Percentiles rank a stretch among this genome's conserved stretches.
These are phyloP conservation scores for Campylorhamphus procurvoides DNA, from an alignment of 2,113 vertebrate genomes.

Conservation along the genomic window DNA sequence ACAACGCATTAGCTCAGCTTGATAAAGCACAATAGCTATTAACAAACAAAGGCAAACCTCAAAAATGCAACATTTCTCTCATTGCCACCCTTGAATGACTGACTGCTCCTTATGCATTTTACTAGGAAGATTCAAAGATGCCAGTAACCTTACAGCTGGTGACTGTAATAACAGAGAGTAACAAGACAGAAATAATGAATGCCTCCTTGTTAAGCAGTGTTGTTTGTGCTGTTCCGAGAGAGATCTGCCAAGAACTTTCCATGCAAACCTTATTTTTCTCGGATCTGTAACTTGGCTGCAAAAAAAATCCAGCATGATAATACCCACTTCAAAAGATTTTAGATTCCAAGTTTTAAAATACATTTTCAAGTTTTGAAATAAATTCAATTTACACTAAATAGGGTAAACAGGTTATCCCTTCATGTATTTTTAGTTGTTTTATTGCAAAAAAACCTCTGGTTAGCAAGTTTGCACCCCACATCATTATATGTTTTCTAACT, in stretches of 20 bases:
- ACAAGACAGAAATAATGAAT: conserved; percentile 40
- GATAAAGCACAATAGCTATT: not conserved
- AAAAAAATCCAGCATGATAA: not conserved
- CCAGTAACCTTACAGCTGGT: not conserved
- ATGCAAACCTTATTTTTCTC: conserved; percentile 45
- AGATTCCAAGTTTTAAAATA: not conserved
- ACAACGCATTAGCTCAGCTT: not conserved
- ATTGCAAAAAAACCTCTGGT: not conserved
- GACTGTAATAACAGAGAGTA: not conserved
- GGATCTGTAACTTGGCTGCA: conserved; percentile 21
- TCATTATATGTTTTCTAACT: not conserved
- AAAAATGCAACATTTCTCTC: not conserved
- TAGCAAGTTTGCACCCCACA: not conserved
- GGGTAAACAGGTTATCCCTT: not conserved
- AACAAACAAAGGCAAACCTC: not conserved
- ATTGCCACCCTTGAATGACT: not conserved
- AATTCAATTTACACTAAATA: not conserved
- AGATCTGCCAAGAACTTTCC: conserved; percentile 47
- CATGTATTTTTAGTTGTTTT: not conserved
- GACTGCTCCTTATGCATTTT: not conserved
- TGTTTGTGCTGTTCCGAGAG: not conserved
- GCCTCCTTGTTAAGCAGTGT: conserved; percentile 42
- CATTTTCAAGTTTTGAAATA: not conserved
- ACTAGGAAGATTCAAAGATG: not conserved
- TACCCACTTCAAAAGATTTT: not conserved